phyloP scores from a whole-genome alignment of 2,113 vertebrate species.

The Muntiacus reevesi region DNA sequence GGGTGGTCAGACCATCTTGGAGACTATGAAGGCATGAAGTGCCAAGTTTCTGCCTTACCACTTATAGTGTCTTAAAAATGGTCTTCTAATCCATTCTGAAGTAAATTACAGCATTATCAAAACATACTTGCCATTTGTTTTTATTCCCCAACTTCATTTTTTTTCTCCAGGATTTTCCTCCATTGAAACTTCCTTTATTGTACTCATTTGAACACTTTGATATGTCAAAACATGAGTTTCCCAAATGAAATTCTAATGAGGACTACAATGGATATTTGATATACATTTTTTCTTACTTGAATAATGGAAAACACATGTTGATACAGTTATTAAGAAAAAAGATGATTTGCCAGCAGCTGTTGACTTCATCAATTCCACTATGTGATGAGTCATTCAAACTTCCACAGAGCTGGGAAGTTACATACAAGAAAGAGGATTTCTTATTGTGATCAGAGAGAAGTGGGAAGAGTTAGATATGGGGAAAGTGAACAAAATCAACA shows the following conservation, averaged over 20 bases:
- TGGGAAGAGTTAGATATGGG: neutral
- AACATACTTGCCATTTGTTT: neutral
- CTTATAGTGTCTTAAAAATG: neutral
- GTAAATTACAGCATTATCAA: neutral
- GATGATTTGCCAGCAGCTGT: constrained; percentile 60
- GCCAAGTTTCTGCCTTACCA: neutral
- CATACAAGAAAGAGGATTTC: neutral
- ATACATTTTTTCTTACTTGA: constrained; percentile 36
- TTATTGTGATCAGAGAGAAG: neutral
- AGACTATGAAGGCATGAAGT: neutral
- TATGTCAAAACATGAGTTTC: neutral
- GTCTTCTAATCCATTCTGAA: neutral
- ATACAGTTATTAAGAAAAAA: constrained; percentile 58
- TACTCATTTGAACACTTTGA: neutral
- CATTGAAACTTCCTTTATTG: neutral
- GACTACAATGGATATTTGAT: constrained; percentile 8
- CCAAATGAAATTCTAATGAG: neutral
- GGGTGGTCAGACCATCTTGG: neutral
- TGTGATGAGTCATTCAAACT: constrained; percentile 49
- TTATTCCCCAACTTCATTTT: neutral
- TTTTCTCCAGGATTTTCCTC: neutral
- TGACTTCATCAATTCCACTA: constrained; percentile 48
- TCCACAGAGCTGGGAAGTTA: constrained; percentile 34
- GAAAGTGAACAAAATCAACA: neutral
- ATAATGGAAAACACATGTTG: constrained; percentile 66